Evolutionary conservation across 2,888 invertebrate species (phyloP).

Genomic region (Sericinus montela): DNA sequence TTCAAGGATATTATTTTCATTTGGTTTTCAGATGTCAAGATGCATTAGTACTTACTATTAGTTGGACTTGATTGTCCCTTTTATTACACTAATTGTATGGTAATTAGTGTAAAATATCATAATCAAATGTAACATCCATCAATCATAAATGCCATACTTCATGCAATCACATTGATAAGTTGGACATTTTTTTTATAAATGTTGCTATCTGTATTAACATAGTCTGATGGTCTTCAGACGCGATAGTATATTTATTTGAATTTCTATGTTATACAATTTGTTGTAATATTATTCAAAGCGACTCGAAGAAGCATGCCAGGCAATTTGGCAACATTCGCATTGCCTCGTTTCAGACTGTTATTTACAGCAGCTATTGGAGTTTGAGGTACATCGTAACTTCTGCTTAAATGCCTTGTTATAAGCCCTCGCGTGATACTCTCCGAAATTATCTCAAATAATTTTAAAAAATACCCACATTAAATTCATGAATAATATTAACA

Average conservation of each 20-base stretch:
- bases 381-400: conserved; percentile 10
- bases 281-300: conserved; percentile 18
- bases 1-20: no score
- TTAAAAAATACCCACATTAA: not conserved
- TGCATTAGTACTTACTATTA: no score
- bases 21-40: no score
- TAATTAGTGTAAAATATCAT: no score
- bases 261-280: conserved; percentile 8
- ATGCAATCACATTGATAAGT: no score
- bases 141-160: no score
- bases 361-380: conserved; percentile 12
- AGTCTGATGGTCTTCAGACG: not conserved
- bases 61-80: no score
- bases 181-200: no score
- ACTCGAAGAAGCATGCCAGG: conserved; percentile 10
- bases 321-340: conserved; percentile 16
- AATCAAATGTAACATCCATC: no score
- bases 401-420: conserved; percentile 6
- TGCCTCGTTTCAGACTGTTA: conserved; percentile 14
- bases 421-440: not conserved
- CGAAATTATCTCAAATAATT: not conserved
- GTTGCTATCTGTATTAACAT: no score
- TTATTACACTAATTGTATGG: no score
- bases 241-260: not conserved
- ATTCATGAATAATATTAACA: no score